Evolutionary conservation across 1,140 invertebrate genomes (phyloP).

Genomic region (Macrotrachela quadricornifera): DNA sequence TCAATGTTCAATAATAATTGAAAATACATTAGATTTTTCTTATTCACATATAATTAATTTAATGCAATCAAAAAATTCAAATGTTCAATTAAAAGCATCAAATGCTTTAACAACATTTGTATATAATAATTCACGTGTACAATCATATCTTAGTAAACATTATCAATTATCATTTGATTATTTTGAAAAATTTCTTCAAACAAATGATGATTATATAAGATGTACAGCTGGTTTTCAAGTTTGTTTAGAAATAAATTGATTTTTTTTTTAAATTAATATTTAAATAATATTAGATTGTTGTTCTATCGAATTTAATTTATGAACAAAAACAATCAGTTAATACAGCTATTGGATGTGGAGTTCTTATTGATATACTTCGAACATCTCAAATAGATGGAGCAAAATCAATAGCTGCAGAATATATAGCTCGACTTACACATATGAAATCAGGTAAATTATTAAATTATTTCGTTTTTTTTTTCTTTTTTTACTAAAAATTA

Average conservation of each 20-base stretch:
- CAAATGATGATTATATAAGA: conserved; percentile 20
- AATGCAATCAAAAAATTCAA: background rate
- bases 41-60: too few species aligned
- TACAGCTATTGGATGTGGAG: conserved; percentile 24
- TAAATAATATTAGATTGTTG: too few species aligned
- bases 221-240: conserved; percentile 27
- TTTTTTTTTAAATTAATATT: too few species aligned
- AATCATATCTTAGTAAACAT: conserved; percentile 23
- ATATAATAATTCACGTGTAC: conserved; percentile 24
- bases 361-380: conserved; percentile 21
- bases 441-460: conserved; percentile 20
- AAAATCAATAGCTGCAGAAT: conserved; percentile 19
- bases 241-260: background rate
- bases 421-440: conserved; percentile 22
- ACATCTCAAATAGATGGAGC: conserved; percentile 17
- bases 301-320: background rate
- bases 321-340: conserved; percentile 6
- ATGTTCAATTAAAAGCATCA: conserved; percentile 20
- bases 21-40: too few species aligned
- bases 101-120: conserved; percentile 22
- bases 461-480: background rate
- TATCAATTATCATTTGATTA: conserved; percentile 24
- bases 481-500: too few species aligned
- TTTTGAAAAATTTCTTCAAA: conserved; percentile 22
- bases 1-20: too few species aligned